phyloP scores from a whole-genome alignment of 1,140 invertebrate genomes.

The Lepidurus packardi region DNA sequence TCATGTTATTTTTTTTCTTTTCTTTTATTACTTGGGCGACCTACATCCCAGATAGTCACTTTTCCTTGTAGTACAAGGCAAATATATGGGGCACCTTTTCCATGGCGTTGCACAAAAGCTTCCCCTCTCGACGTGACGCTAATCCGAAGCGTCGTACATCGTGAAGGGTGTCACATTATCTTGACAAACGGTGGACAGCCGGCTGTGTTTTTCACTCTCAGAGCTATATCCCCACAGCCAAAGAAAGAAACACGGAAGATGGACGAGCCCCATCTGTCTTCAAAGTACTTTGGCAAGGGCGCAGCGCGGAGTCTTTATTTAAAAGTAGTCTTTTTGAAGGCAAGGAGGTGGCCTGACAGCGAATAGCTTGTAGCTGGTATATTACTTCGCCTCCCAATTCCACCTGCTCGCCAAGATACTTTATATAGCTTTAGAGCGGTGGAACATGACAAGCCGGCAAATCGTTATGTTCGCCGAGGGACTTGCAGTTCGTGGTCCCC shows the following conservation, averaged over 20 bases:
- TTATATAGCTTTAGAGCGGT: slow-evolving; percentile 19
- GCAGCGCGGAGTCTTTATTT: not conserved
- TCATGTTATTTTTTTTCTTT: too few species aligned
- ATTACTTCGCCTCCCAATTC: slow-evolving; percentile 12
- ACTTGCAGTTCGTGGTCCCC: slow-evolving; percentile 10
- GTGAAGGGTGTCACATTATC: slow-evolving; percentile 21
- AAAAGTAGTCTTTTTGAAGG: not conserved
- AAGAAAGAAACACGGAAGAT: not conserved
- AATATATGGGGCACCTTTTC: slow-evolving; percentile 6
- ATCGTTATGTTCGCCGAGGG: slow-evolving; percentile 9
- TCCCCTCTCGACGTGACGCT: slow-evolving; percentile 20
- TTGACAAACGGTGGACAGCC: slow-evolving; percentile 20
- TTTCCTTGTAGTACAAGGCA: slow-evolving; percentile 19
- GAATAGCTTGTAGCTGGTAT: slow-evolving; percentile 1
- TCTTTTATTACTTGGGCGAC: not conserved
- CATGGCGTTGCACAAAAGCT: not conserved
- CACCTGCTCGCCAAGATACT: slow-evolving; percentile 17
- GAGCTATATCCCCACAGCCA: not conserved
- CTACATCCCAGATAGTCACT: slow-evolving; percentile 18
- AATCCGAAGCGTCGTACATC: slow-evolving; percentile 21
- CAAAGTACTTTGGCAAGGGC: slow-evolving; percentile 14
- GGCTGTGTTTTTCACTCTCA: slow-evolving; percentile 21
- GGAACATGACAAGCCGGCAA: slow-evolving; percentile 13
- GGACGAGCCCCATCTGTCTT: slow-evolving; percentile 8
- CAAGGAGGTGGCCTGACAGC: not conserved